A percentile compares a stretch with the other conserved stretches of the same genome.
These are phyloP conservation scores for Anarhynchus alexandrinus DNA, from an alignment of 2,113 vertebrate species.

Conservation along the genomic window DNA sequence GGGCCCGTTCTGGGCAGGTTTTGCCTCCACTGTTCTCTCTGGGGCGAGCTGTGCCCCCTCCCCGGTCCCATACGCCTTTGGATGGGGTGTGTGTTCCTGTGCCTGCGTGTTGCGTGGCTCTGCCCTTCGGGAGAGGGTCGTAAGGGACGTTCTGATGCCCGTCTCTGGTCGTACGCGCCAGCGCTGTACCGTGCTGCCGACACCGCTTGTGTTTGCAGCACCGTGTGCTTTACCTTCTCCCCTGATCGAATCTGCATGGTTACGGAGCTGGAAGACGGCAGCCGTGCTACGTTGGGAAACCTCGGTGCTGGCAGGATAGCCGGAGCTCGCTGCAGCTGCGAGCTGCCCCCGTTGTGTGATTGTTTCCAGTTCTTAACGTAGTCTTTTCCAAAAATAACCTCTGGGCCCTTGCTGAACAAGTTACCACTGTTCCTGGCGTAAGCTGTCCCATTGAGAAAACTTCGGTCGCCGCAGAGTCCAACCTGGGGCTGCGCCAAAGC, in stretches of 20 bases:
- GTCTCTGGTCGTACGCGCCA: too few species aligned
- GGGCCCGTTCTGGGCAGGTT: background rate
- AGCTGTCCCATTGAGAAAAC: background rate
- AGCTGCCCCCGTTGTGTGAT: background rate
- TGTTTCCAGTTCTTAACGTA: background rate
- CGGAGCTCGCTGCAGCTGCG: background rate
- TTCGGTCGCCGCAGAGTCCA: background rate
- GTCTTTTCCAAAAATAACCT: background rate
- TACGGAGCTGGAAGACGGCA: background rate
- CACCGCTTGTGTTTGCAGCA: background rate
- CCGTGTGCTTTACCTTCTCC: background rate
- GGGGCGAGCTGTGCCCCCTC: background rate
- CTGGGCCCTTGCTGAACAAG: background rate
- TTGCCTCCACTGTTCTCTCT: background rate
- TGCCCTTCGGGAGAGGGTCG: background rate
- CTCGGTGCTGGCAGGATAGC: background rate
- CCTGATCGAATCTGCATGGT: background rate
- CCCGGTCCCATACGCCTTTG: fast-evolving
- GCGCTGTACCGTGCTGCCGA: background rate
- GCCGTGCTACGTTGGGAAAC: background rate
- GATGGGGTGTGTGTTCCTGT: background rate
- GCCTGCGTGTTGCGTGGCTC: background rate
- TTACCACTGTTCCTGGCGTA: background rate
- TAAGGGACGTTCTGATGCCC: background rate
- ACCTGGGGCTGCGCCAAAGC: background rate